A percentile compares a stretch with the other conserved stretches of the same genome.
These are phyloP conservation scores for Quiscalus mexicanus DNA, from an alignment of 2,113 vertebrate species.

Conservation along the genomic window DNA sequence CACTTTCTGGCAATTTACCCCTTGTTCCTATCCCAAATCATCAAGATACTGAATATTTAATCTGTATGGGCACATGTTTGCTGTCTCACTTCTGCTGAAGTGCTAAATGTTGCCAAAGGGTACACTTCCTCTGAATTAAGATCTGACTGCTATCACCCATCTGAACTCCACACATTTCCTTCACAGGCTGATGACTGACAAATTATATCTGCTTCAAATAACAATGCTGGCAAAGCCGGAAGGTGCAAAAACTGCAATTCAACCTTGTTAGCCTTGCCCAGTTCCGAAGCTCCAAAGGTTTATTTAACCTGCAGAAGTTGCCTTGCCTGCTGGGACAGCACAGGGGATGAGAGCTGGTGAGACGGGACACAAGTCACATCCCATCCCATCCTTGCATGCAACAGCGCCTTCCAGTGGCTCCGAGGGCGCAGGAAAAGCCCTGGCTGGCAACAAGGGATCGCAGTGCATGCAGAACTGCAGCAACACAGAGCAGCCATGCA, in stretches of 20 bases:
- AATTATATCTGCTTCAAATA: not conserved
- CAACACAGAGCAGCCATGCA: not conserved
- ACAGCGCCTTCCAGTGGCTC: not conserved
- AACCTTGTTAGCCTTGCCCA: not conserved
- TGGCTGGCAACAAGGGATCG: not conserved
- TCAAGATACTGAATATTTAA: not conserved
- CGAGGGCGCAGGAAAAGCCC: not conserved
- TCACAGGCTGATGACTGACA: not conserved
- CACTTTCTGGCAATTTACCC: not conserved
- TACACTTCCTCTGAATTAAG: not conserved
- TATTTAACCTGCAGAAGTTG: not conserved
- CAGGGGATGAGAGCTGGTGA: not conserved
- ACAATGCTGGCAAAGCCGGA: not conserved
- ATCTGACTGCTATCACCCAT: not conserved
- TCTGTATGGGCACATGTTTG: not conserved
- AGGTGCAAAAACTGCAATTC: not conserved
- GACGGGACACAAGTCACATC: not conserved
- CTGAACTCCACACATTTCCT: not conserved
- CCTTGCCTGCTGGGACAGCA: not conserved
- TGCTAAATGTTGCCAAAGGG: not conserved
- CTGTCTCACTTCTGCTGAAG: not conserved
- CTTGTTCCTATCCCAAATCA: not conserved
- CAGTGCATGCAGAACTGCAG: accelerated
- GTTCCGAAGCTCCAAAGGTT: not conserved
- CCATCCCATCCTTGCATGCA: not conserved